These are phyloP conservation scores for Drosophila rhopaloa DNA, from an alignment of 1,140 invertebrate genomes.

Conservation along the genomic window DNA sequence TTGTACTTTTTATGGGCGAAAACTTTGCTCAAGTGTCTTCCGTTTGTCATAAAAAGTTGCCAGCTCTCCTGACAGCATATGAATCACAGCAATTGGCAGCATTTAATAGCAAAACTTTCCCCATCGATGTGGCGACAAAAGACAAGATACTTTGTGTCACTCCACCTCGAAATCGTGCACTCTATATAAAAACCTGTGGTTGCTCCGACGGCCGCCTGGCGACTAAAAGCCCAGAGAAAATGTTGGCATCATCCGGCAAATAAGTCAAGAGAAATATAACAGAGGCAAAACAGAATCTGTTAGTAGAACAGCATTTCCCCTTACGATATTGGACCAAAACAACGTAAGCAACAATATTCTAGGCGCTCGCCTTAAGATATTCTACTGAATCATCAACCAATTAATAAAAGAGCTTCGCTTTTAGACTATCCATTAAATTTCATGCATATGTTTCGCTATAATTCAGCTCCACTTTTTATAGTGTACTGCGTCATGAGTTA, in stretches of 20 bases:
- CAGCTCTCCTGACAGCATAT: conserved; percentile 61
- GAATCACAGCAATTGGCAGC: conserved; percentile 76
- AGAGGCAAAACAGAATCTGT: conserved; percentile 31
- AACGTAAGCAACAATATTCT: conserved; percentile 20
- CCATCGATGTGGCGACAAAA: conserved; percentile 71
- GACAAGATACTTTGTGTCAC: conserved; percentile 41
- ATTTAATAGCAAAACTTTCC: conserved; percentile 76
- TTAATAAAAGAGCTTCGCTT: neutral
- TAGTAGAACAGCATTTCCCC: conserved; percentile 51
- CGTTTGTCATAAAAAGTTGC: conserved; percentile 75
- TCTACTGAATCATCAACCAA: neutral
- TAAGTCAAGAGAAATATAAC: conserved; percentile 23
- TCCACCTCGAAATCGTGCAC: conserved; percentile 23
- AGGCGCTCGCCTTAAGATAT: neutral
- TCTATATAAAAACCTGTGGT: conserved; percentile 28
- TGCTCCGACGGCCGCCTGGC: conserved; percentile 58
- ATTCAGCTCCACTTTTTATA: conserved; percentile 48
- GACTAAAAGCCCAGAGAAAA: conserved; percentile 43
- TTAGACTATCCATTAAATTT: conserved; percentile 7
- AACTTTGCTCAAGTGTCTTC: conserved; percentile 75
- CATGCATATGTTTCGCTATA: conserved; percentile 17
- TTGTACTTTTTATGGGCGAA: conserved; percentile 59
- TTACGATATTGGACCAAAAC: conserved; percentile 64
- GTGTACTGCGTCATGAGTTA: conserved; percentile 45
- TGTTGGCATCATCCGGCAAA: conserved; percentile 5